Base-by-base conservation (phyloP, 2,113 vertebrate genomes). In the Callionymus lyra region DNA sequence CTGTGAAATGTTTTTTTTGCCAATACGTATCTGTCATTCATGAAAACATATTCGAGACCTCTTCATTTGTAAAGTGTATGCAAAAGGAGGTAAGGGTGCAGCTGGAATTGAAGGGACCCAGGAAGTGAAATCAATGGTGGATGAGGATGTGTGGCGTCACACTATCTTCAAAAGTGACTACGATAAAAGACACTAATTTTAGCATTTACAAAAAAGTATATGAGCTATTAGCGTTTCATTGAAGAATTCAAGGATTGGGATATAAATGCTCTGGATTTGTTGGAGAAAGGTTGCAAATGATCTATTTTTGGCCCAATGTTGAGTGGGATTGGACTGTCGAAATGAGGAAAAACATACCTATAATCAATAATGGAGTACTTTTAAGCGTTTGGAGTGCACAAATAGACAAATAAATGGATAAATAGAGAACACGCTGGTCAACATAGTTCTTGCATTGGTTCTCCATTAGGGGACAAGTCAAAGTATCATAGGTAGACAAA, bases 121-220 rank as follows among this genome's bases (percentile, higher is more conserved):
- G 63, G 62, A 46, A 54, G 57, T 55, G 21, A 39, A 59, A 53
- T 35, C 36, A 61, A 59, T 56, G 57, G 58, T 53, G 56, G 37
- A 47, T 53, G 73, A 71, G 80, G 76, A 76, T 79, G 74, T 71
- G 72, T 63, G 33, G 39, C 38, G 34, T 45, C 42, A 69, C 56
- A 72, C 69, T 56, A 34, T 6, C 50, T 12, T 31, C 27, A 6
- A 46, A 56, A 50, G 41, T 41, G 35, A 59, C 39, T 19, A 46
- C 63, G 53, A 63, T 31, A 27, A 32, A 53, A 39, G 41, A 59
- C 13, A 45, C 44, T 47, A 52, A 60, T 65, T 72, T 48, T 66
- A 39, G 54, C 63, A 50, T 64, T 59, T 56, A 35, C 32, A 64
- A 38, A 72, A 68, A 69, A 65, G 44, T 72, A 70, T 59, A n/a